phyloP scores from a whole-genome alignment of 2,113 vertebrate species.

The Pagrus major region DNA sequence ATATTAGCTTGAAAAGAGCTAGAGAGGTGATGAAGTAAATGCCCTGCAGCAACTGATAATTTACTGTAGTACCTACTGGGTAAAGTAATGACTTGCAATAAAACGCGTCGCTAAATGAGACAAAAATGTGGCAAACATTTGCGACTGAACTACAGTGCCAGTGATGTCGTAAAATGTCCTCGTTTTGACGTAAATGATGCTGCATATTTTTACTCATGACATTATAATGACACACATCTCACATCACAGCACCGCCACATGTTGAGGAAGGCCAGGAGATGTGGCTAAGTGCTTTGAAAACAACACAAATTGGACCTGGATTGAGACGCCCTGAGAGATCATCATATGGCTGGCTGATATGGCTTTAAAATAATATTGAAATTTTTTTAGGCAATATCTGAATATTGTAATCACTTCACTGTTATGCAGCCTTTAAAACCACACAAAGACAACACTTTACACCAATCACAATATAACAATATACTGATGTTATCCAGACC shows the following conservation, averaged over 20 bases:
- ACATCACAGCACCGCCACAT: not conserved
- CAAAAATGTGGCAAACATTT: slow-evolving; percentile 9
- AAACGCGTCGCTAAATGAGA: slow-evolving; percentile 29
- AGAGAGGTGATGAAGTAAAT: slow-evolving; percentile 42
- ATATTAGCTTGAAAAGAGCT: slow-evolving; percentile 34
- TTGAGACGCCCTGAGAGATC: too few species aligned
- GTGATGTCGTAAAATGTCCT: slow-evolving; percentile 9
- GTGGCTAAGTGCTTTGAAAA: not conserved
- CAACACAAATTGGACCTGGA: not conserved
- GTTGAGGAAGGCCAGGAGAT: not conserved
- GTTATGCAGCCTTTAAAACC: too few species aligned
- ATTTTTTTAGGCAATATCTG: too few species aligned
- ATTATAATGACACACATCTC: not conserved
- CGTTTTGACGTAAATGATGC: not conserved
- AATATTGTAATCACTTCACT: too few species aligned
- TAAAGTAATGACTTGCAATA: slow-evolving; percentile 32
- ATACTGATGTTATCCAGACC: too few species aligned
- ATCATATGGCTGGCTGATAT: too few species aligned
- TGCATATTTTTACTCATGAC: not conserved
- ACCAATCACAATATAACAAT: too few species aligned
- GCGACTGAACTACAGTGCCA: not conserved
- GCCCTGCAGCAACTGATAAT: slow-evolving; percentile 21
- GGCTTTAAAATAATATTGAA: too few species aligned
- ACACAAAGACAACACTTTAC: too few species aligned
- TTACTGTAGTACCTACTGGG: slow-evolving; percentile 4